These are phyloP conservation scores for Nasonia giraulti DNA, from an alignment of 1,140 invertebrate genomes.

Conservation along the genomic window DNA sequence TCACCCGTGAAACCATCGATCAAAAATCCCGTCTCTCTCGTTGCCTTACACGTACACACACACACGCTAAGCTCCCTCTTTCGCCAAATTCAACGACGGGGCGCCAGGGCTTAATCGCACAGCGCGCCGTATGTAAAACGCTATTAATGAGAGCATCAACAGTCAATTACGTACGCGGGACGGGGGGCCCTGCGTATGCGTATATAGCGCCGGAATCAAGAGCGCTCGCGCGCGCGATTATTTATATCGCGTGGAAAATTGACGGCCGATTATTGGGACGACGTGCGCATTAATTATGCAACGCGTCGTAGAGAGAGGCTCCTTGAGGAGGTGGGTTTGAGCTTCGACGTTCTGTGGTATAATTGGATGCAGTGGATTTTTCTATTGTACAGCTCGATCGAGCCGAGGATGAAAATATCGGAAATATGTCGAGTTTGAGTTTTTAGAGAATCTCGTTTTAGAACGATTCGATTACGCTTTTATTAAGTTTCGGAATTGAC, in stretches of 20 bases:
- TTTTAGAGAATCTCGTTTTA: too few relatives aligned
- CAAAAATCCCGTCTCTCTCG: not conserved
- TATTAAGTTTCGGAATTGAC: too few relatives aligned
- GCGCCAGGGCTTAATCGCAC: slow-evolving; percentile 17
- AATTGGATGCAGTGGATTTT: not conserved
- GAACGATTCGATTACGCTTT: too few relatives aligned
- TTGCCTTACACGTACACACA: not conserved
- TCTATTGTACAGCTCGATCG: too few relatives aligned
- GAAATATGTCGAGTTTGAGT: too few relatives aligned
- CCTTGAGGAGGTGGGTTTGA: not conserved
- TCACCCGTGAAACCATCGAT: slow-evolving; percentile 34
- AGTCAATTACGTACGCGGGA: slow-evolving; percentile 10
- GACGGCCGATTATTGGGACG: slow-evolving; percentile 23
- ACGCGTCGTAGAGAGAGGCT: not conserved
- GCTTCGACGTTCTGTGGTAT: not conserved
- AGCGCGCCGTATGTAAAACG: slow-evolving; percentile 17
- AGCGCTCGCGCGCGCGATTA: not conserved
- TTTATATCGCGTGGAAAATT: slow-evolving; percentile 33
- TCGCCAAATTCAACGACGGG: slow-evolving; percentile 20
- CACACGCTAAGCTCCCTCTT: not conserved
- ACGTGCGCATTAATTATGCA: slow-evolving; percentile 27
- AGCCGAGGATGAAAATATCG: too few relatives aligned
- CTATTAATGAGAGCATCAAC: slow-evolving; percentile 38
- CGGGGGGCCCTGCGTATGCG: not conserved
- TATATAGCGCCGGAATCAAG: not conserved